A percentile compares a stretch with the other conserved stretches of the same genome.
These are phyloP conservation scores for Schrankia costaestrigalis DNA, from an alignment of 2,888 invertebrate species.

Conservation along the genomic window DNA sequence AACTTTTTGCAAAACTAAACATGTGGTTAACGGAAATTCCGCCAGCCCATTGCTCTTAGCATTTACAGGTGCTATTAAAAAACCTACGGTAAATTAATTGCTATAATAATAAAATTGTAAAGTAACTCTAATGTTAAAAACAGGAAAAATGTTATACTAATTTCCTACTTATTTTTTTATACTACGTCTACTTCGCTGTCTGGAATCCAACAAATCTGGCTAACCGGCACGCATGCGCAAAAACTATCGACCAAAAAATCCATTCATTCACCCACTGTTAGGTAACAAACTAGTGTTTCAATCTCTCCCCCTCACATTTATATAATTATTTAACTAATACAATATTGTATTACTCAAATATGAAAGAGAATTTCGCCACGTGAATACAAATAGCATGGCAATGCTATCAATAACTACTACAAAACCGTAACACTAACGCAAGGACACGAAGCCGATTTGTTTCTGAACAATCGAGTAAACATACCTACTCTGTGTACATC, in stretches of 20 bases:
- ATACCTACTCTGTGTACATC: constrained; percentile 36
- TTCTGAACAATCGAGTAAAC: constrained; percentile 49
- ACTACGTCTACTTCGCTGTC: not conserved
- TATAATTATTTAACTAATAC: constrained; percentile 5
- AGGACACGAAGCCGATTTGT: constrained; percentile 40
- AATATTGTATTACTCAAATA: constrained; percentile 16
- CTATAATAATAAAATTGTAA: too few relatives aligned
- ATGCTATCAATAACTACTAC: constrained; percentile 24
- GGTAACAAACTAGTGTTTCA: constrained; percentile 34
- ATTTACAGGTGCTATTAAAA: too few relatives aligned
- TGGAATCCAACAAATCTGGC: constrained; percentile 16
- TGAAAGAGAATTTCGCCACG: constrained; percentile 20
- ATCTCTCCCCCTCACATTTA: constrained; percentile 23
- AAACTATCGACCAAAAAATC: constrained; percentile 37
- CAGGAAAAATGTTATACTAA: too few relatives aligned
- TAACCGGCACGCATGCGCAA: constrained; percentile 48
- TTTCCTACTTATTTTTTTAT: too few relatives aligned
- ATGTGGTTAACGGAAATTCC: too few relatives aligned
- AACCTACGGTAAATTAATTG: too few relatives aligned
- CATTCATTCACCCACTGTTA: constrained; percentile 46
- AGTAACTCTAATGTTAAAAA: too few relatives aligned
- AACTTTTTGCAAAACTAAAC: too few relatives aligned
- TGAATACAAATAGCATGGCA: constrained; percentile 7
- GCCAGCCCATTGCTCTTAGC: too few relatives aligned
- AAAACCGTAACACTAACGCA: constrained; percentile 24